Evolutionary conservation across 2,888 invertebrate genomes (phyloP).

Genomic region (Drosophila borealis): DNA sequence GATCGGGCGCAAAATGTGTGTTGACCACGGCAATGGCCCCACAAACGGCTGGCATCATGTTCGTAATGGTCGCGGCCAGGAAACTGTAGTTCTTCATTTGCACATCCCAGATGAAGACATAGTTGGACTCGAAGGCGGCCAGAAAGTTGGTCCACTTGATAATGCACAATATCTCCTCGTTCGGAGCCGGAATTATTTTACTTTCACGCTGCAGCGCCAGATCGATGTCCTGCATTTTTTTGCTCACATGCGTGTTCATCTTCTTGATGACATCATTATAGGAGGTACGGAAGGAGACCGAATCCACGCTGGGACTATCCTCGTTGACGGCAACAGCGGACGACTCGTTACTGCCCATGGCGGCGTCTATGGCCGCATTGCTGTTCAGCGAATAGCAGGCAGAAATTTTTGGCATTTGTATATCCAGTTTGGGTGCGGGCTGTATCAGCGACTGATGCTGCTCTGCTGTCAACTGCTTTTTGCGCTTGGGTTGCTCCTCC

Average conservation of each 20-base stretch:
- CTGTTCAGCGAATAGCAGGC: conserved; percentile 77
- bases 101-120: conserved; percentile 83
- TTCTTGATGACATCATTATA: conserved; percentile 81
- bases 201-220: conserved; percentile 81
- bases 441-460: not conserved
- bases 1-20: conserved; percentile 70
- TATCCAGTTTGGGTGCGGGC: conserved; percentile 26
- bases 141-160: conserved; percentile 83
- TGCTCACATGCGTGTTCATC: conserved; percentile 83
- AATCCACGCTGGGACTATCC: conserved; percentile 9
- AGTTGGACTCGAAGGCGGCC: conserved; percentile 78
- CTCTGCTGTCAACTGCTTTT: not conserved
- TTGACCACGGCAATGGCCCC: conserved; percentile 82
- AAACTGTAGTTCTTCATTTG: conserved; percentile 70
- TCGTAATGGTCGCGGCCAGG: conserved; percentile 80
- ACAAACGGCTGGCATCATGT: conserved; percentile 81
- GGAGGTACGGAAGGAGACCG: conserved; percentile 54
- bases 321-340: not conserved
- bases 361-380: conserved; percentile 16
- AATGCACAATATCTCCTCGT: conserved; percentile 82
- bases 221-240: conserved; percentile 84
- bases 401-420: conserved; percentile 76
- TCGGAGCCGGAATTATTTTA: conserved; percentile 81
- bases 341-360: not conserved
- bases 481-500: conserved; percentile 21